Base-by-base conservation (phyloP, 1,140 invertebrate genomes). In the Heliconius melpomene region DNA sequence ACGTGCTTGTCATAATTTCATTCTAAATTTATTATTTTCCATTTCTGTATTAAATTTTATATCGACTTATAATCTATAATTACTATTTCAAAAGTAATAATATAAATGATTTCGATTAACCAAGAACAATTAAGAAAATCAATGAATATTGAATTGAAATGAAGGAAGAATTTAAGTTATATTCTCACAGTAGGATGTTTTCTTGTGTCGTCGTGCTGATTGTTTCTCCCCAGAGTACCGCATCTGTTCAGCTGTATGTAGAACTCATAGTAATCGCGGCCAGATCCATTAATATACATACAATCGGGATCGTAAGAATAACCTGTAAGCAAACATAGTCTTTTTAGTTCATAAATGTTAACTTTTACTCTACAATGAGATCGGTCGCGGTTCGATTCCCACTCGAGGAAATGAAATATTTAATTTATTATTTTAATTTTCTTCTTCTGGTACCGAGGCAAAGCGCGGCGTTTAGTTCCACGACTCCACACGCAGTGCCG, bases 251-350 rank as follows among this genome's bases (percentile, higher is more conserved):
- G 95, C 89, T 98, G 97, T 83, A 99, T 98, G 89, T 97, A 98
- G 93, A 98, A 99, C 94, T 98, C 98, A 93, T 98, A 98, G 90
- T 98, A 97, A 90, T 98, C 97, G 57, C 97, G 92, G 13, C 98
- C 98, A 1, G 98, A 98, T 0, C 98, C 98, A 94, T 98, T 99
- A 79, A 99, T 97, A 93, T 98, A 99, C 95, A 99, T 98, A 89
- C 98, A 99, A 89, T 98, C 98, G 0, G 97, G 97, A 91, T 99
- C 98, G 88, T 98, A 98, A 0, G 98, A 98, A 94, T 98, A 99
- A 73, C 98, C 98, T 97, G 79, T 57, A 66, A 70, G 23, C 38
- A 70, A 40, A 38, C 7, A 71, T 7, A 23, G 20, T 57, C 13
- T n/a, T 9, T 23, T n/a, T 20, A 57, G 23, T 20, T 20, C 2